These are phyloP conservation scores for Bungarus multicinctus DNA, from an alignment of 2,113 vertebrate species.

Conservation along the genomic window DNA sequence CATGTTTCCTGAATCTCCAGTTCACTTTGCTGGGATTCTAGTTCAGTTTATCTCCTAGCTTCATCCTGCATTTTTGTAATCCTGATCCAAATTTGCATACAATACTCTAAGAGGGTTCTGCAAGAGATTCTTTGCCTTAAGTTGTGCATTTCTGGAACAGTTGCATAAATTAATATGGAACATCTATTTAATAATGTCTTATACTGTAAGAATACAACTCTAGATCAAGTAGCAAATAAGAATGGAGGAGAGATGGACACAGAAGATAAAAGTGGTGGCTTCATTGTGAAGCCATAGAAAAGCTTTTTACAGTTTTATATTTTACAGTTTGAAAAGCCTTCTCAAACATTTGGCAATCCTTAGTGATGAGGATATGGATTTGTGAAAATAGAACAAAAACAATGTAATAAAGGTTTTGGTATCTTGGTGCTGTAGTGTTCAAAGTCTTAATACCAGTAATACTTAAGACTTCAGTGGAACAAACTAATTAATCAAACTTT, in stretches of 20 bases:
- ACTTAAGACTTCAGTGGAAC: background rate
- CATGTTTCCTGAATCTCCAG: background rate
- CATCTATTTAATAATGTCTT: background rate
- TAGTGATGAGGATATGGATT: background rate
- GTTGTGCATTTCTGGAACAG: background rate
- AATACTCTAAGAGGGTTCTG: background rate
- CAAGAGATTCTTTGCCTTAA: background rate
- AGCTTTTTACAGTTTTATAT: background rate
- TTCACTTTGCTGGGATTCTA: background rate
- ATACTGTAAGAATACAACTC: background rate
- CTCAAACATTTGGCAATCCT: background rate
- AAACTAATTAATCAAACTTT: slow-evolving; percentile 12
- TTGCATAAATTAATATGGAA: background rate
- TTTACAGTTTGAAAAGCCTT: background rate
- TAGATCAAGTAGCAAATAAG: background rate
- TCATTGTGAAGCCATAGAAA: background rate
- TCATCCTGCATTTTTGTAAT: background rate
- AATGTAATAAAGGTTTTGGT: slow-evolving; percentile 25
- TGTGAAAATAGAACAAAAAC: slow-evolving; percentile 15
- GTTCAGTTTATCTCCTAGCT: background rate
- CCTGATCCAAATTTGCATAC: background rate
- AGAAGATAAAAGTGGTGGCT: background rate
- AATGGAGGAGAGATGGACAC: background rate
- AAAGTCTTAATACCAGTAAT: slow-evolving; percentile 2
- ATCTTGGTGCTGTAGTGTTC: background rate